Percentiles rank a stretch among this genome's conserved stretches.
phyloP scores from a whole-genome alignment of 2,113 vertebrate genomes.

The Clarias macrocephalus region DNA sequence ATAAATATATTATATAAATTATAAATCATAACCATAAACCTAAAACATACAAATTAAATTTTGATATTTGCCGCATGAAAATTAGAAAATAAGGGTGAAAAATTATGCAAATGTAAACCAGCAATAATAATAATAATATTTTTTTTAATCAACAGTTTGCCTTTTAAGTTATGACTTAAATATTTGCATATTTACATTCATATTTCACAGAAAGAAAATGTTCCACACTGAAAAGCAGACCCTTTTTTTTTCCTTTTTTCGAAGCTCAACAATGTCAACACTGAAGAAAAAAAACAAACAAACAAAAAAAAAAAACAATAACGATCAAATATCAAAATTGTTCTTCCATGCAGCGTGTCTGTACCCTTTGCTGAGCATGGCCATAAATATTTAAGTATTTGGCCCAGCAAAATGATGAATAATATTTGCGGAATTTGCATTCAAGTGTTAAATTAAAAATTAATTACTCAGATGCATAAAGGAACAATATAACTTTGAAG shows the following conservation, averaged over 20 bases:
- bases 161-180: too few species aligned
- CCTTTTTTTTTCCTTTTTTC: too few species aligned
- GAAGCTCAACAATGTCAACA: not conserved
- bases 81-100: too few species aligned
- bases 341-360: constrained; percentile 39
- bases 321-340: constrained; percentile 42
- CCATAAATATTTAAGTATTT: constrained; percentile 65
- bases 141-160: too few species aligned
- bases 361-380: constrained; percentile 51
- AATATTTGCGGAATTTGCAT: constrained; percentile 64
- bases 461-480: constrained; percentile 60
- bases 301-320: constrained; percentile 16
- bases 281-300: not conserved
- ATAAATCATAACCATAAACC: too few species aligned
- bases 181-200: too few species aligned
- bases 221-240: not conserved
- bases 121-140: too few species aligned
- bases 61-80: not conserved
- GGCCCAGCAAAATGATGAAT: constrained; percentile 59
- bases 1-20: too few species aligned
- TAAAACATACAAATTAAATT: too few species aligned
- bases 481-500: constrained; percentile 65
- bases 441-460: constrained; percentile 66
- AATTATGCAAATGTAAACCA: not conserved
- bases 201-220: not conserved